A percentile compares a stretch with the other conserved stretches of the same genome.
Conservation (phyloP, 2,113 vertebrate genomes). For the Poeciliopsis retropinna region DNA sequence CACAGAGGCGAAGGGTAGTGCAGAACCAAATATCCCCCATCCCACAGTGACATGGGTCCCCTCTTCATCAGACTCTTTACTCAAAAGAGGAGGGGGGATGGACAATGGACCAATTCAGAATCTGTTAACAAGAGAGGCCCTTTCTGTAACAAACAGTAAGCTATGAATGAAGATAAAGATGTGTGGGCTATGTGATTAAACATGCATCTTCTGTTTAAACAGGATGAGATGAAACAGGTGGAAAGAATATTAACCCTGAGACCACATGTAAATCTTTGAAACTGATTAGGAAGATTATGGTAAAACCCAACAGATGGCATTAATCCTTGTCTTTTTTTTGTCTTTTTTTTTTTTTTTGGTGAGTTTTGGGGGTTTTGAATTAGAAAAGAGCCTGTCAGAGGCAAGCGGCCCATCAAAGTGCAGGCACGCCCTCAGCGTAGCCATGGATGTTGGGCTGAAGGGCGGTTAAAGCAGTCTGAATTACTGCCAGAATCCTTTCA, state of each 20-base stretch:
- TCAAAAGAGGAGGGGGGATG: constrained; percentile 17
- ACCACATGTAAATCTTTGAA: constrained; percentile 12
- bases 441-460: constrained; percentile 29
- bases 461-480: constrained; percentile 37
- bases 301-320: constrained; percentile 57
- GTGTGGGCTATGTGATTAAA: constrained; percentile 17
- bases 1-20: constrained; percentile 52
- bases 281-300: constrained; percentile 48
- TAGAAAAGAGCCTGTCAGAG: constrained; percentile 34
- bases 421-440: constrained; percentile 41
- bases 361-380: constrained; percentile 39
- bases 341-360: constrained; percentile 20
- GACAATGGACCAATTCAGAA: constrained; percentile 65
- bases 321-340: constrained; percentile 25
- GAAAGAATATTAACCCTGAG: not conserved
- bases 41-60: constrained; percentile 51
- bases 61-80: constrained; percentile 41
- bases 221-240: constrained; percentile 13
- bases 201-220: constrained; percentile 5
- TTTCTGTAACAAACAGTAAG: constrained; percentile 44
- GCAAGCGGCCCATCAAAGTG: constrained; percentile 31
- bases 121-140: constrained; percentile 61
- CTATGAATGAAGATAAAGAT: constrained; percentile 46
- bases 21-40: constrained; percentile 39
- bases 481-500: constrained; percentile 54